Evolutionary conservation across 2,113 vertebrate genomes (phyloP).

Genomic region (Gymnorhina tibicen): DNA sequence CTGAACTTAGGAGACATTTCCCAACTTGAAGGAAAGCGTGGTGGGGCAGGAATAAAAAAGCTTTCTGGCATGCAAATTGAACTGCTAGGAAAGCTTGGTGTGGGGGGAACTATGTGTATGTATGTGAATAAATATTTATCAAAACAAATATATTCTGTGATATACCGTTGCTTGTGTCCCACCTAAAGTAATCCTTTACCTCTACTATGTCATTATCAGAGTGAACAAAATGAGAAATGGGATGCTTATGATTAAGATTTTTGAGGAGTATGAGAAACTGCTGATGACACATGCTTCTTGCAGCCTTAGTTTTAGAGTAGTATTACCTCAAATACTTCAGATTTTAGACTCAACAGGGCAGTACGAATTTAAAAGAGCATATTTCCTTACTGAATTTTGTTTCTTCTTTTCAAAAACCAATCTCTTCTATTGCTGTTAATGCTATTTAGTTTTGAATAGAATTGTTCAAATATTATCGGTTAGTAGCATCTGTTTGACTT

Average conservation of each 20-base stretch:
- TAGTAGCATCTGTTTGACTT: background rate
- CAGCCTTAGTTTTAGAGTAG: background rate
- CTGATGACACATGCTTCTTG: background rate
- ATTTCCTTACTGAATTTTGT: background rate
- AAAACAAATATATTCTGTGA: background rate
- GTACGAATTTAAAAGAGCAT: background rate
- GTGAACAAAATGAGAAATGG: background rate
- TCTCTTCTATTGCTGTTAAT: background rate
- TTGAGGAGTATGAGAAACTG: background rate
- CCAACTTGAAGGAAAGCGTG: background rate
- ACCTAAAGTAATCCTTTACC: background rate
- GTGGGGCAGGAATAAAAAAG: background rate
- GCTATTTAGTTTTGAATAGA: background rate
- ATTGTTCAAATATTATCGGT: background rate
- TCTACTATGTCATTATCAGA: background rate
- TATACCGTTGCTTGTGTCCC: background rate
- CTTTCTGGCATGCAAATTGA: background rate
- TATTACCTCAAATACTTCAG: background rate
- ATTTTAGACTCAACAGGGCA: background rate
- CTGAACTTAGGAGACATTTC: background rate
- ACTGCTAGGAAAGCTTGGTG: background rate
- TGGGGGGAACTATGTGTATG: fast-evolving
- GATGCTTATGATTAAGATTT: background rate
- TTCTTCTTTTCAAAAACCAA: background rate
- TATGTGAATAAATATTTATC: background rate